Conservation (phyloP, 2,888 invertebrate species). For the Hymenopus coronatus region DNA sequence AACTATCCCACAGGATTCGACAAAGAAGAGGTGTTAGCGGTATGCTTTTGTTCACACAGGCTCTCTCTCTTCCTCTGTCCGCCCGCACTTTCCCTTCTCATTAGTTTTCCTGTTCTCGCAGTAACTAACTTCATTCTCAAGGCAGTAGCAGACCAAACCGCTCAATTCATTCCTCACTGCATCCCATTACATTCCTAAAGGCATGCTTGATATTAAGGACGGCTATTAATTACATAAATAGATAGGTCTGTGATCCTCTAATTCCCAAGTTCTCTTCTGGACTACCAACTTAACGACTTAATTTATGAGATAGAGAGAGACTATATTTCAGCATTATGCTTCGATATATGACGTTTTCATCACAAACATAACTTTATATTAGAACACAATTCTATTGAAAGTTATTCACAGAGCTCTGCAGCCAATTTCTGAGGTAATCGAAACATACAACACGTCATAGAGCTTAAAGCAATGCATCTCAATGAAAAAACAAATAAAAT, state of each 20-base stretch:
- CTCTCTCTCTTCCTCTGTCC: background rate
- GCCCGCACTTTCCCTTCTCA: background rate
- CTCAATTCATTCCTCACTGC: background rate
- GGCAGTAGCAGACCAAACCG: background rate
- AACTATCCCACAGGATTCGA: no score
- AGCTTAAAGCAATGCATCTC: no score
- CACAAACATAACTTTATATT: no score
- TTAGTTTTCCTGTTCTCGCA: background rate
- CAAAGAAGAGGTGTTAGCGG: no score
- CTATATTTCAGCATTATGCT: background rate
- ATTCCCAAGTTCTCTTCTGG: background rate
- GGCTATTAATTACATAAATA: background rate
- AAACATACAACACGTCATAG: no score
- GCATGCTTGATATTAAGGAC: background rate
- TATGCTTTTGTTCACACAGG: no score
- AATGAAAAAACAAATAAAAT: no score
- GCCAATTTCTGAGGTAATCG: no score
- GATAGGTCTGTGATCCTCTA: background rate
- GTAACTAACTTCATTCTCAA: background rate
- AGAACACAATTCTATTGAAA: background rate
- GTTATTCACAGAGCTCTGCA: no score
- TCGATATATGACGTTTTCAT: background rate
- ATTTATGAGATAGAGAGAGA: background rate
- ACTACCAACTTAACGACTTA: background rate
- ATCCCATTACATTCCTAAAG: background rate